Evolutionary conservation across 2,797 vertebrate species (phyloP).

Genomic region (Hydrolagus colliei): DNA sequence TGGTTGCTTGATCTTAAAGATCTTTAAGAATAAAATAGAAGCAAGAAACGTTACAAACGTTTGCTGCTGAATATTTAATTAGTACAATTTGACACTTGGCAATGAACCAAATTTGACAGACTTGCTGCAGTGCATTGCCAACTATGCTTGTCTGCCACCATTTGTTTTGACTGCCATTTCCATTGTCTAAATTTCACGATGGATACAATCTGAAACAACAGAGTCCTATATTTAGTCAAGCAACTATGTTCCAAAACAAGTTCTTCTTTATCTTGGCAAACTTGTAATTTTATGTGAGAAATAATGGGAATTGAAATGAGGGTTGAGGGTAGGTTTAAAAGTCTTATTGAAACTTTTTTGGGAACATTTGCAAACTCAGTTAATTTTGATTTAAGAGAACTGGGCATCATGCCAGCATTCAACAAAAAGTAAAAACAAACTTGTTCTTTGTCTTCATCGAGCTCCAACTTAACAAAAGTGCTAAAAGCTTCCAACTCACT

Average conservation of each 20-base stretch:
- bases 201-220: constrained; percentile 32
- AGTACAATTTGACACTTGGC: constrained; percentile 28
- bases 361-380: neutral
- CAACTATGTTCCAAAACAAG: constrained; percentile 31
- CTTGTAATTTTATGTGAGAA: neutral
- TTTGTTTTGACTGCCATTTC: constrained; percentile 31
- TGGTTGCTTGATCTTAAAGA: neutral
- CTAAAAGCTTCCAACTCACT: neutral
- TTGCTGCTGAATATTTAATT: constrained; percentile 22
- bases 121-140: constrained; percentile 24
- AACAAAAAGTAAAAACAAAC: neutral
- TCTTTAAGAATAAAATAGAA: constrained; percentile 15
- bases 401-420: neutral
- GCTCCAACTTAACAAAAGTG: neutral
- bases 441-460: neutral
- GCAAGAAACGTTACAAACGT: constrained; percentile 14
- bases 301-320: constrained; percentile 16
- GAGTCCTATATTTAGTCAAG: constrained; percentile 30
- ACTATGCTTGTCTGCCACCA: constrained; percentile 14
- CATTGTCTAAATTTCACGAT: constrained; percentile 29
- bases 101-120: constrained; percentile 19
- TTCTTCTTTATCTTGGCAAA: constrained; percentile 19
- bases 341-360: constrained; percentile 17
- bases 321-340: neutral
- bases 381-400: neutral